Base-by-base conservation (phyloP, 2,888 invertebrate genomes). In the Dynastes maya region DNA sequence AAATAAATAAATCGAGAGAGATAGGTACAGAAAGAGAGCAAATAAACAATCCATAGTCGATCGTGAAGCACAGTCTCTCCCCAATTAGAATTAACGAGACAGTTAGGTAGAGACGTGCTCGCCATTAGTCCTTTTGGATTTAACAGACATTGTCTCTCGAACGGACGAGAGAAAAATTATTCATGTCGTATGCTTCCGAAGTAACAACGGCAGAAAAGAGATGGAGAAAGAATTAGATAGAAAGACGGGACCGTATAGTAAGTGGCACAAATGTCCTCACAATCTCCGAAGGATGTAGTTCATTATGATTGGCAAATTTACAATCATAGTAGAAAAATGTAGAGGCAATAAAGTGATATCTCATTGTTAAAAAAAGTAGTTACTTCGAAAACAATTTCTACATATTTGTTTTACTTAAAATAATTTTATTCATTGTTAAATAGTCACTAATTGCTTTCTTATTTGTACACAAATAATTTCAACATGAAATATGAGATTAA, bases 1-100 rank as follows among this genome's bases (percentile, higher is more conserved):
- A 68, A 49, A 51, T 11, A 27, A 68, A 29, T 51, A 68, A 49
- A n/a, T 11, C 27, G 11, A 68, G n/a, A 13, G 27, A n/a, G 27
- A 67, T 16, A 51, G 68, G 40, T 67, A 22, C 2, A 40, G 37
- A 67, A 45, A 22, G 16, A 51, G 40, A 49, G 22, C 16, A 68
- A 51, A 51, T 51, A 68, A 68, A 68, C 51, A 68, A 68, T 68
- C 51, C 29, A 11, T 29, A 51, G 68, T 29, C 49, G 68, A 68
- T 68, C 49, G 51, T 68, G 51, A 27, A 68, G 51, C 51, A n/a
- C n/a, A 40, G 51, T 29, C 51, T 51, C 51, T 51, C 51, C 16
- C 63, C 63, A 68, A 68, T 68, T 68, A 68, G 68, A 68, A 68
- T 68, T 68, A 68, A 68, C 68, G 68, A 68, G 68, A 68, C 68